These are phyloP conservation scores for Varroa destructor DNA, from an alignment of 1,140 invertebrate species.

Conservation along the genomic window DNA sequence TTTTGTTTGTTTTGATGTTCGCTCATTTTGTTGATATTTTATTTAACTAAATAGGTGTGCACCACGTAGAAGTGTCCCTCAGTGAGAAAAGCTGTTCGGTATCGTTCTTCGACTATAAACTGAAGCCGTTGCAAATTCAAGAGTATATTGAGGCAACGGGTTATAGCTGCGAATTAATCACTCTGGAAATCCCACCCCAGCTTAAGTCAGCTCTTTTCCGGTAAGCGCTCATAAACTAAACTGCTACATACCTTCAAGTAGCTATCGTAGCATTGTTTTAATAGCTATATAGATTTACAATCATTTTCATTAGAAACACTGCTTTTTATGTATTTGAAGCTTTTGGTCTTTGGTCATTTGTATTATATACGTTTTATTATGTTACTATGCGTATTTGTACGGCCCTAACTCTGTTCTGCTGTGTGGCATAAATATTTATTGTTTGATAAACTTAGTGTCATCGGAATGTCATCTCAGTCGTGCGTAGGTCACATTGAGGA, in stretches of 20 bases:
- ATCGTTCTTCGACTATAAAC: conserved; percentile 8
- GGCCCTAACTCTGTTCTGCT: conserved; percentile 14
- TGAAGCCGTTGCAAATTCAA: neutral
- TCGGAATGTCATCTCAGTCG: conserved; percentile 42
- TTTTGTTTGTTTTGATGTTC: no score
- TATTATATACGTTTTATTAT: conserved; percentile 35
- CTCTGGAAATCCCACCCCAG: neutral
- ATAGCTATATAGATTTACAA: conserved; percentile 40
- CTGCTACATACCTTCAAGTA: no score
- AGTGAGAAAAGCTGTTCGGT: neutral
- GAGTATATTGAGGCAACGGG: conserved; percentile 18
- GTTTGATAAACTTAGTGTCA: conserved; percentile 33
- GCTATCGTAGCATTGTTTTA: no score
- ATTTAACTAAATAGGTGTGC: neutral
- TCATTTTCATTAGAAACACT: no score
- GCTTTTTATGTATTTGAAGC: no score
- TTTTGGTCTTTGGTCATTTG: conserved; percentile 35
- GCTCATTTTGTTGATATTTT: no score
- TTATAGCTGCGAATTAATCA: neutral
- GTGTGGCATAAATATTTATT: neutral
- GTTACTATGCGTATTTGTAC: neutral
- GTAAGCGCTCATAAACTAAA: conserved; percentile 22
- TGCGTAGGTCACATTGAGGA: conserved; percentile 35
- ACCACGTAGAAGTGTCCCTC: conserved; percentile 15
- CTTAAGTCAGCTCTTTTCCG: conserved; percentile 8